Base-by-base conservation (phyloP, 2,888 invertebrate genomes). In the Leptodirus hochenwartii region DNA sequence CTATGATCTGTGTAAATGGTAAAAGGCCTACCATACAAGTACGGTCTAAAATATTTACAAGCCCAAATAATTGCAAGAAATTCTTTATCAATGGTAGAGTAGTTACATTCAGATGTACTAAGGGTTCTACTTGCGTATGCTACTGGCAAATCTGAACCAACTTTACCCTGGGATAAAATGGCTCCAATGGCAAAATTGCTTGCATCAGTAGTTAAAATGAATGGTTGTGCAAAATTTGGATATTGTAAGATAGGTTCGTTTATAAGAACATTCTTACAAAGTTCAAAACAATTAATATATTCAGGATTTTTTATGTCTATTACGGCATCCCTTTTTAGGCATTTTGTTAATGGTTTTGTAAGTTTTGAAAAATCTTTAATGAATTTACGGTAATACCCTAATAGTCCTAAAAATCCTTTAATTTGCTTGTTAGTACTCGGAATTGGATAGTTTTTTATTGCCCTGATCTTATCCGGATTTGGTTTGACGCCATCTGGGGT, bases 21-120 rank as follows among this genome's bases (percentile, higher is more conserved):
- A n/a, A n/a, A n/a, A n/a, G n/a, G n/a, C 6, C 20, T 6, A n/a
- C 20, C 20, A 20, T 20, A 20, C n/a, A 20, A 20, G n/a, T 20
- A 20, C 8, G 20, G 20, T 6, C 20, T 6, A 20, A 20, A 20
- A 20, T 20, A 20, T n/a, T 20, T 20, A 6, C 8, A 9, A 25
- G 6, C 39, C 35, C 37, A 42, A 5, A 43, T 34, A 2, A 43
- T 32, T 2, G 39, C 41, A 14, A 43, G 25, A 3, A 44, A 30
- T 35, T 46, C 45, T 10, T 37, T 35, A 30, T 43, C 39, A 8
- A 35, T 40, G 3, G 39, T 39, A n/a, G 29, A 30, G 22, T 40
- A 38, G 22, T 32, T 37, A 5, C 12, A 28, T 34, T 41, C 41
- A 2, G 32, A 8, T 12, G 34, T 29, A 17, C 36, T 41, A 13